Evolutionary conservation across 2,113 vertebrate species (phyloP), one percentile per base, ranked within the genome.

Genomic region (Sinocyclocheilus rhinocerous): DNA sequence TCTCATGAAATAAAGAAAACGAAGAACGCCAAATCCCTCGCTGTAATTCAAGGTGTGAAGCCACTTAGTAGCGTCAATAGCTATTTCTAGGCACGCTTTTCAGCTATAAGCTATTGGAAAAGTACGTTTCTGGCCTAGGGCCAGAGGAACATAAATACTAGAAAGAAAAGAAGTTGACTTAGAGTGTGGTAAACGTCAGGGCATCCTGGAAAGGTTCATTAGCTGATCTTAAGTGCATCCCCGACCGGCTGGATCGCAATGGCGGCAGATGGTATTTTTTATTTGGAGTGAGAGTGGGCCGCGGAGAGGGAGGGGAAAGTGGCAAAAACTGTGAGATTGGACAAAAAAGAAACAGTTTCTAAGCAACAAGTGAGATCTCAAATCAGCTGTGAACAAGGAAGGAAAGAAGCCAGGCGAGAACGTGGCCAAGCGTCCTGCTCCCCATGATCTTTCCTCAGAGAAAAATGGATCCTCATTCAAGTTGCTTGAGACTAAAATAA

Each of bases 261-360:
- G 83, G 78, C 45, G 83, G 81, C 89, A 90, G 89, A 90, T 90
- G 89, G 89, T 78, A 75, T 85, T 88, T 88, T 90, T 90, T 90
- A 86, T 89, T 86, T 88, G 87, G 77, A 86, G 76, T 52, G 29
- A 88, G 89, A 86, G 89, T 89, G 84, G 89, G 86, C 89, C 33
- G 85, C n/a, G 20, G 59, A 76, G 70, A 87, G 73, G 82, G 81
- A 81, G 50, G 77, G 52, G 77, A 82, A 84, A 81, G 76, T 76
- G 82, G 78, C 77, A 59, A 70, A 84, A 84, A 61, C 61, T 45
- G 61, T 33, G 59, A 84, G 84, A 26, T 76, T 24, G 72, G 45
- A 81, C 61, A 70, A 85, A 39, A 55, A 83, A n/a, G 83, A 87
- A 81, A 81, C 72, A 13, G 89, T 90, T 87, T 48, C 89, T 86